Base-by-base conservation (phyloP, 2,888 invertebrate genomes). In the Molorchus minor region DNA sequence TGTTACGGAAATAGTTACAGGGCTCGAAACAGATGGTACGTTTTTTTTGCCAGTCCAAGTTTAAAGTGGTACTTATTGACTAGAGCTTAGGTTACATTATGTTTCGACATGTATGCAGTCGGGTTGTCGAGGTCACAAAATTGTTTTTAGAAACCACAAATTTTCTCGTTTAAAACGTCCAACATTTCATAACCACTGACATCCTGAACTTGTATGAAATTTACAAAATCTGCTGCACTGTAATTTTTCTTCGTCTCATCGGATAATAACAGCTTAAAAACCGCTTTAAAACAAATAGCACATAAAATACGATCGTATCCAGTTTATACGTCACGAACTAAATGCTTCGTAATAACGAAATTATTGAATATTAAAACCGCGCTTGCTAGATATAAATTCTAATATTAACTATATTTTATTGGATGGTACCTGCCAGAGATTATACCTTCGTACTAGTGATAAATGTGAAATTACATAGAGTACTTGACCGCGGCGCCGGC, bases 401-500 rank as follows among this genome's bases (percentile, higher is more conserved):
- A 55, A 59, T 59, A 52, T 47, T 55, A 55, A 59, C 54, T 51
- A 55, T 45, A 55, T 33, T 44, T 35, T 49, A 45, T 36, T 30
- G 30, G 58, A 44, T 53, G 58, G 54, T 54, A 55, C 41, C 36
- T 52, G 49, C 19, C 16, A 29, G 40, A 56, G 56, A 61, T 61
- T 61, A 61, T 56, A 56, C 47, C 60, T 44, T 61, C 41, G 56
- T 47, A 29, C 46, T 52, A 47, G 67, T 67, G 67, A 67, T 67
- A 67, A 67, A 65, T 65, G 62, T 57, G 64, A 67, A 67, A 67
- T 67, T 67, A 67, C 65, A 67, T 57, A 61, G 65, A 64, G 52
- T 56, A 43, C 63, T 59, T 54, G 57, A 53, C 52, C 47, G 59
- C 62, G 64, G 64, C 67, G 62, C 62, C 64, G 53, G n/a, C n/a